Percentiles rank a stretch among this genome's conserved stretches.
Conservation (phyloP, 2,888 invertebrate genomes). For the Oscheius sp. region DNA sequence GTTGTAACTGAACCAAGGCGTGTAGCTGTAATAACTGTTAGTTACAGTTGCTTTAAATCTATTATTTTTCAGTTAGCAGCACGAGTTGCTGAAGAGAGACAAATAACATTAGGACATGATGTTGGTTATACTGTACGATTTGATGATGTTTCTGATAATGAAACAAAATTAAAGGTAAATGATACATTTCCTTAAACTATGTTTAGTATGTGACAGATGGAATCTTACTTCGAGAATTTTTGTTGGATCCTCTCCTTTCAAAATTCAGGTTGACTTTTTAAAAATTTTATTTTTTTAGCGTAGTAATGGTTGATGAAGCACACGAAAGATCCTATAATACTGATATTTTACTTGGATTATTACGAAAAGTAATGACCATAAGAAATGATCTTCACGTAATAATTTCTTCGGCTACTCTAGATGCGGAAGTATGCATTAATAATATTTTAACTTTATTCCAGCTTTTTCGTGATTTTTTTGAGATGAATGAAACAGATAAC, state of each 20-base stretch:
- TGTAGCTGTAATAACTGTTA: conserved; percentile 83
- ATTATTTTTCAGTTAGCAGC: conserved; percentile 77
- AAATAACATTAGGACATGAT: conserved; percentile 79
- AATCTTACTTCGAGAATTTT: conserved; percentile 90
- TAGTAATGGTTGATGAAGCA: conserved; percentile 74
- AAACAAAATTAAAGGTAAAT: conserved; percentile 72
- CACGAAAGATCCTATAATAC: conserved; percentile 92
- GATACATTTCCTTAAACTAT: not conserved
- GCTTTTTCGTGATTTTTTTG: conserved; percentile 72
- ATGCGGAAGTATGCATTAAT: conserved; percentile 80
- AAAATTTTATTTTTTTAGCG: conserved; percentile 42
- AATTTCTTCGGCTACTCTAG: conserved; percentile 92
- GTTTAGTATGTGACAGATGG: conserved; percentile 93
- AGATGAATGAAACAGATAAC: conserved; percentile 67
- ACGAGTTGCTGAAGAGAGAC: conserved; percentile 87
- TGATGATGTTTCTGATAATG: conserved; percentile 71
- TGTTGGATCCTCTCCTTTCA: conserved; percentile 88
- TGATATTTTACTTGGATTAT: conserved; percentile 89
- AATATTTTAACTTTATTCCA: conserved; percentile 16
- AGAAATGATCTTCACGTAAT: conserved; percentile 73
- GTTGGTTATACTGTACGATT: conserved; percentile 87
- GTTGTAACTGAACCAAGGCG: conserved; percentile 91
- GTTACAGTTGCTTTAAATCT: conserved; percentile 14
- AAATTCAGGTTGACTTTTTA: conserved; percentile 76
- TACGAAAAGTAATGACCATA: conserved; percentile 79